phyloP scores from a whole-genome alignment of 1,140 invertebrate species.

The Drosophila sucinea region DNA sequence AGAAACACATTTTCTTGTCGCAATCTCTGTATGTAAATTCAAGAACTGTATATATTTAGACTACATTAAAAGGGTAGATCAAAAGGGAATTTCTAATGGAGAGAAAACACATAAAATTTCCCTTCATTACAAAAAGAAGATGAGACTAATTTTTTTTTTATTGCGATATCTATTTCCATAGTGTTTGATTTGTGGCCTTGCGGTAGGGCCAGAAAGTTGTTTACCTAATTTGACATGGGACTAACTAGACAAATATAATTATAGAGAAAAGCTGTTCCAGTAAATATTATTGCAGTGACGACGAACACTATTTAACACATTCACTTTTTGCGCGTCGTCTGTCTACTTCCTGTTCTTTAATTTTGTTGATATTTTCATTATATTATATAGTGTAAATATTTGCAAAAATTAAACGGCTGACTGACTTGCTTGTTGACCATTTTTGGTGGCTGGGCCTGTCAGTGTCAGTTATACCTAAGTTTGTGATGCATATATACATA shows the following conservation, averaged over 20 bases:
- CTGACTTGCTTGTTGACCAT: conserved; percentile 4
- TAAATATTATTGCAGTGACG: neutral
- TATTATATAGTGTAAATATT: neutral
- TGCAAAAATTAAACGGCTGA: conserved; percentile 5
- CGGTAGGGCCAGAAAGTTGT: neutral
- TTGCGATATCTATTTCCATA: no score
- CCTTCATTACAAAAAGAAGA: no score
- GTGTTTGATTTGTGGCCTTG: neutral
- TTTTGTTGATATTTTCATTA: conserved; percentile 11
- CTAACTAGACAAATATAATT: neutral
- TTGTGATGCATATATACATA: neutral
- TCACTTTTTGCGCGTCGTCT: neutral
- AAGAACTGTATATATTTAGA: no score
- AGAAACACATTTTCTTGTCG: no score
- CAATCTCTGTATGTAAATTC: no score
- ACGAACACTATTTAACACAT: conserved; percentile 2
- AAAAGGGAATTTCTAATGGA: no score
- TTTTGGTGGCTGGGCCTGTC: neutral
- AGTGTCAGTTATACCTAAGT: neutral
- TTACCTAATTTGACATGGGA: neutral
- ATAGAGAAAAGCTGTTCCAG: neutral
- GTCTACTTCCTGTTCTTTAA: neutral
- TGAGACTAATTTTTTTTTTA: no score
- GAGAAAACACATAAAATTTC: no score
- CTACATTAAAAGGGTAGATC: no score